phyloP scores from a whole-genome alignment of 2,113 vertebrate species.

The Oreamnos americanus region DNA sequence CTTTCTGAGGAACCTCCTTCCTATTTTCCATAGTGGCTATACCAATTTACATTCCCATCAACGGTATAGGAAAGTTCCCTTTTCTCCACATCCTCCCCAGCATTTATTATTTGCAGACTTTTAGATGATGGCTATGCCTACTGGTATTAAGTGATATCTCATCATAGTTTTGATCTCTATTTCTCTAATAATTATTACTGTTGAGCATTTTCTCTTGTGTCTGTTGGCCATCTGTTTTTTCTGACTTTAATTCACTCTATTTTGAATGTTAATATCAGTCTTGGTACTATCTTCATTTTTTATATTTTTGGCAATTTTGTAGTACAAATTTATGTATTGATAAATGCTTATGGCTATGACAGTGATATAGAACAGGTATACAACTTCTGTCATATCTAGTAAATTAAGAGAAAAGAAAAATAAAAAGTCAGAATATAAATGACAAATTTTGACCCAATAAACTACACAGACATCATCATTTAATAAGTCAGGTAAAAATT shows the following conservation, averaged over 20 bases:
- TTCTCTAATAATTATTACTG: neutral
- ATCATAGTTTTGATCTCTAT: neutral
- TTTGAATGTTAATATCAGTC: constrained; percentile 81
- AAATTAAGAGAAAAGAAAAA: constrained; percentile 43
- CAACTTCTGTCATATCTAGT: constrained; percentile 86
- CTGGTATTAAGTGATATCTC: neutral
- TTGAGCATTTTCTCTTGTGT: neutral
- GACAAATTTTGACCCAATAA: neutral
- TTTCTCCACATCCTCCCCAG: neutral
- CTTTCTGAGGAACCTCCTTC: neutral
- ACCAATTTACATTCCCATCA: neutral
- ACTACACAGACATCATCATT: neutral
- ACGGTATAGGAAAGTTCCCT: neutral
- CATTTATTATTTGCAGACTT: neutral
- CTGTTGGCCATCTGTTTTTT: constrained; percentile 70
- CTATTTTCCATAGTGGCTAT: neutral
- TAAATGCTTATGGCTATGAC: constrained; percentile 82
- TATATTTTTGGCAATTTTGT: constrained; percentile 45
- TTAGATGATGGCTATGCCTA: neutral
- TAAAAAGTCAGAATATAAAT: neutral
- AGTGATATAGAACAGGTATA: constrained; percentile 80
- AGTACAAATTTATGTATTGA: constrained; percentile 82
- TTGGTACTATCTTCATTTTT: constrained; percentile 81
- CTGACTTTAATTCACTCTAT: constrained; percentile 82
- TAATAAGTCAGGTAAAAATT: neutral